These are phyloP conservation scores for Telmatochromis sp. DNA, from an alignment of 2,113 vertebrate species.

Conservation along the genomic window DNA sequence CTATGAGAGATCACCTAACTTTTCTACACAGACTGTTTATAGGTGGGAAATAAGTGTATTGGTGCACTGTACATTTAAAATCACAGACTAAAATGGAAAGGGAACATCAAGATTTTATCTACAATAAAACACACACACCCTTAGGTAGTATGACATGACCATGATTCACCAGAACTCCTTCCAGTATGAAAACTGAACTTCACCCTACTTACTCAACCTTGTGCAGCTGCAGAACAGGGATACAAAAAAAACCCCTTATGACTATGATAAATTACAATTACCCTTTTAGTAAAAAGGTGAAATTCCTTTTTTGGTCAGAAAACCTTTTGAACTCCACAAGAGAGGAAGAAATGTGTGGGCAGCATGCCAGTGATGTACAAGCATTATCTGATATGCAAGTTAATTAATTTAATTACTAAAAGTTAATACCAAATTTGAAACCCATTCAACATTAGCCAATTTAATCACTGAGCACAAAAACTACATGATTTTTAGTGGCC, in stretches of 20 bases:
- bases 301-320: not conserved
- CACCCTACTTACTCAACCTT: not conserved
- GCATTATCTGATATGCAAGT: not conserved
- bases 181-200: not conserved
- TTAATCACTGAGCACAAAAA: not conserved
- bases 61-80: not conserved
- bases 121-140: not conserved
- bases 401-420: not conserved
- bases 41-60: not conserved
- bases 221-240: not conserved
- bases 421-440: not conserved
- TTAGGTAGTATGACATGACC: not conserved
- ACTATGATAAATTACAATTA: not conserved
- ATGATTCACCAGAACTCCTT: not conserved
- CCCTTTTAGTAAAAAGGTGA: not conserved
- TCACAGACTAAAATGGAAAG: not conserved
- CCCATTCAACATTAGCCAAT: not conserved
- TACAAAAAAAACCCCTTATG: not conserved
- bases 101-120: not conserved
- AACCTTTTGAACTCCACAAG: not conserved
- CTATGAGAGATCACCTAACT: not conserved
- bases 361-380: not conserved
- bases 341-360: not conserved
- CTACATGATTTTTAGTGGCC: not conserved
- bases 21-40: not conserved